Conservation (phyloP, 2,113 vertebrate genomes). For the Odocoileus virginianus region DNA sequence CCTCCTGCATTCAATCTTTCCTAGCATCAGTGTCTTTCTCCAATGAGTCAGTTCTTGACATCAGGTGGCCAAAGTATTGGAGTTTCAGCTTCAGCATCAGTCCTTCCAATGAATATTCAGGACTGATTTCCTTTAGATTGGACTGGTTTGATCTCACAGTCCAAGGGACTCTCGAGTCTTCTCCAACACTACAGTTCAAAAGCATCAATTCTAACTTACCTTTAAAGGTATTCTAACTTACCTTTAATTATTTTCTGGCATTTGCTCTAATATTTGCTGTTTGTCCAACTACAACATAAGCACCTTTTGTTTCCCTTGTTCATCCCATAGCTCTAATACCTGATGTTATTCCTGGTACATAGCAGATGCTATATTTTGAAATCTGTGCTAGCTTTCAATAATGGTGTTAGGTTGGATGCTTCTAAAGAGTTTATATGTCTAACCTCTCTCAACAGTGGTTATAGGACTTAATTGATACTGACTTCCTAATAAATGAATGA, state of each 20-base stretch:
- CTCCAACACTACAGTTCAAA: neutral
- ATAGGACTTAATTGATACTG: neutral
- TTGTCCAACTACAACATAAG: neutral
- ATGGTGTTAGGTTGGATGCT: neutral
- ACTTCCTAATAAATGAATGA: slow-evolving; percentile 21
- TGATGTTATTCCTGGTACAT: neutral
- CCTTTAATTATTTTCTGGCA: neutral
- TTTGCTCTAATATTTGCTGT: neutral
- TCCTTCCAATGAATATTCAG: neutral
- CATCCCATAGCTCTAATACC: neutral
- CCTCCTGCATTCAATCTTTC: neutral
- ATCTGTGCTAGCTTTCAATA: neutral
- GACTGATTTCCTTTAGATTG: neutral
- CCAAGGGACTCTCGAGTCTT: neutral
- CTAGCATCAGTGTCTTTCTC: neutral
- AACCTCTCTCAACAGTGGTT: neutral
- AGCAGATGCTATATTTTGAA: neutral
- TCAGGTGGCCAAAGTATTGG: neutral
- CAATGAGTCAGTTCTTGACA: neutral
- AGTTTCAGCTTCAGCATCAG: neutral
- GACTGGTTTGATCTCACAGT: neutral
- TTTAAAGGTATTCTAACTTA: neutral
- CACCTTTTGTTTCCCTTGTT: neutral
- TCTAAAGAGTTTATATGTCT: neutral
- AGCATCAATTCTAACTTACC: neutral